Evolutionary conservation across 2,113 vertebrate species (phyloP).

Genomic region (Megaceryle torquata): DNA sequence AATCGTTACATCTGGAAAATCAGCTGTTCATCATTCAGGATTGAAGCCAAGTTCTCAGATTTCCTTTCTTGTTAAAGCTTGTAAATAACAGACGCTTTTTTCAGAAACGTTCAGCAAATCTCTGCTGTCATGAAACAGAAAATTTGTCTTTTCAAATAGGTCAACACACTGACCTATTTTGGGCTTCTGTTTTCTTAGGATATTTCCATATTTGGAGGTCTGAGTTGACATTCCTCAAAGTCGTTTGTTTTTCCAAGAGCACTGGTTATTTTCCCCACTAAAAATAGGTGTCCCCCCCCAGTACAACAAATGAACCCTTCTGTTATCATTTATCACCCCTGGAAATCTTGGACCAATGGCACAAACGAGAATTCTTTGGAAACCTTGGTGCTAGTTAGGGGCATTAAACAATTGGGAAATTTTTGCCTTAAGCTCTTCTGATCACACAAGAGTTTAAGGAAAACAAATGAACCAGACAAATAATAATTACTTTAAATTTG

Average conservation of each 20-base stretch:
- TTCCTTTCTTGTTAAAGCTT: background rate
- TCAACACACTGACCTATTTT: background rate
- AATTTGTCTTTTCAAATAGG: background rate
- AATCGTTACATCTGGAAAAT: background rate
- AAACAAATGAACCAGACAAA: background rate
- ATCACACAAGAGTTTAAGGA: background rate
- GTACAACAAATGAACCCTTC: rapidly evolving
- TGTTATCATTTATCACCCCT: background rate
- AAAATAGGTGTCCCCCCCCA: background rate
- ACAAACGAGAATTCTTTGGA: background rate
- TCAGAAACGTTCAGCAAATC: background rate
- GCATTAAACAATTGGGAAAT: background rate
- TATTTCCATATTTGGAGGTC: background rate
- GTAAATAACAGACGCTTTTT: background rate
- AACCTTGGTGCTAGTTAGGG: background rate
- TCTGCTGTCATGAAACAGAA: background rate
- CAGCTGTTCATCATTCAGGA: background rate
- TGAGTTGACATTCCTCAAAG: background rate
- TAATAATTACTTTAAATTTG: background rate
- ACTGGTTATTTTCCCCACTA: background rate
- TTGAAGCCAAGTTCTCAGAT: background rate
- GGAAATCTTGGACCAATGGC: background rate
- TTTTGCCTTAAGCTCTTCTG: background rate
- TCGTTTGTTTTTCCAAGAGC: background rate
- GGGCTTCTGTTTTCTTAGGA: background rate